Conservation (phyloP, 2,797 vertebrate species). For the Austrolebias charrua region DNA sequence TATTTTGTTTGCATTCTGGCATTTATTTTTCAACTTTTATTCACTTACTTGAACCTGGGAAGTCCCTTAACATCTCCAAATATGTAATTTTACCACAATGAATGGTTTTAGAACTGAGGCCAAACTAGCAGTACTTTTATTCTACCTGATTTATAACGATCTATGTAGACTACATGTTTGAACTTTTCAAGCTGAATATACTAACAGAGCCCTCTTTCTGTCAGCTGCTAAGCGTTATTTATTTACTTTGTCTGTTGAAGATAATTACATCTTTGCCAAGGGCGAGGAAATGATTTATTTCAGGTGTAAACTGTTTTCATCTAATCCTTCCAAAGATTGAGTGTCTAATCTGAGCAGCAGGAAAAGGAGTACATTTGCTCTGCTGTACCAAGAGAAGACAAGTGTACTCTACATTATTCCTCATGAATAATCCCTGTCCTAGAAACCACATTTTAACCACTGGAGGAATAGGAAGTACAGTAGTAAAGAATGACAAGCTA, state of each 20-base stretch:
- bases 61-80: no score
- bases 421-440: constrained; percentile 62
- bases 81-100: no score
- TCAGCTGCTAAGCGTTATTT: constrained; percentile 13
- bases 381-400: constrained; percentile 40
- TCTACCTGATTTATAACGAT: no score
- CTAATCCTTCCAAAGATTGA: constrained; percentile 11
- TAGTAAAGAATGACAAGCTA: not conserved
- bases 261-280: constrained; percentile 16
- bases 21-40: no score
- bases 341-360: constrained; percentile 25
- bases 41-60: no score
- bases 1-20: not conserved
- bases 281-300: constrained; percentile 7
- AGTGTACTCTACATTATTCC: constrained; percentile 35
- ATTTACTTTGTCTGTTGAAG: constrained; percentile 12
- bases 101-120: not conserved
- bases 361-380: constrained; percentile 35
- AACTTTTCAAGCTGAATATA: not conserved
- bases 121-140: not conserved
- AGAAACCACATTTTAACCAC: constrained; percentile 40
- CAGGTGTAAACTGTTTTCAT: constrained; percentile 28
- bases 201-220: not conserved
- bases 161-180: not conserved
- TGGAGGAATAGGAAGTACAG: constrained; percentile 30